phyloP scores from a whole-genome alignment of 2,113 vertebrate species.

The Laticauda laticaudata region DNA sequence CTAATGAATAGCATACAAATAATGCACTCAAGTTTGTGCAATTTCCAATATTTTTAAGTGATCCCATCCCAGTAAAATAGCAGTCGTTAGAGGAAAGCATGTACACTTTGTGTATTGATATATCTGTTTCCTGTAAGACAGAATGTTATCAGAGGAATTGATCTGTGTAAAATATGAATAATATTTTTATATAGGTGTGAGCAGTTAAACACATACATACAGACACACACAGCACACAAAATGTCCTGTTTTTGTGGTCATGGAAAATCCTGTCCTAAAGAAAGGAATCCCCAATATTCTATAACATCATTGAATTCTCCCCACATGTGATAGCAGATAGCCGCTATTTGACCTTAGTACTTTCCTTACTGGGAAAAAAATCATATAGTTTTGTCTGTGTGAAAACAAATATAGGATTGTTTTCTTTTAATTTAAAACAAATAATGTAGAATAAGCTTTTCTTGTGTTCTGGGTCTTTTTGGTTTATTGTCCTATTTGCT shows the following conservation, averaged over 20 bases:
- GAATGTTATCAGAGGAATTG: not conserved
- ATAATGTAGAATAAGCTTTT: conserved; percentile 44
- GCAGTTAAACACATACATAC: not conserved
- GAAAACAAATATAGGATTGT: conserved; percentile 24
- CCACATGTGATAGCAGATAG: not conserved
- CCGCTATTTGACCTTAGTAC: conserved; percentile 29
- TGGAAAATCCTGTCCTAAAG: conserved; percentile 4
- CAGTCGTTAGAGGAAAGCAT: not conserved
- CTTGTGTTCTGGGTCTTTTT: conserved; percentile 25
- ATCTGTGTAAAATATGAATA: not conserved
- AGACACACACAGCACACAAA: not conserved
- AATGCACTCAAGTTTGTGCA: not conserved
- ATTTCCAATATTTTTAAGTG: not conserved
- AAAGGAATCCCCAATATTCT: not conserved
- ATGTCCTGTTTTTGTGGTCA: not conserved
- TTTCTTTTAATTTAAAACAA: conserved; percentile 43
- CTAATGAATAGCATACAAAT: not conserved
- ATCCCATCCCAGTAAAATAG: not conserved
- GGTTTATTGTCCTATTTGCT: conserved; percentile 47
- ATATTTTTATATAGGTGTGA: not conserved
- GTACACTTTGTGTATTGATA: not conserved
- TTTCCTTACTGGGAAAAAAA: conserved; percentile 32
- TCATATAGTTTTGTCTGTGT: not conserved
- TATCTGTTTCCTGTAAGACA: not conserved
- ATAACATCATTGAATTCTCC: not conserved